Evolutionary conservation across 2,113 vertebrate species (phyloP).

Genomic region (Penelope pileata): DNA sequence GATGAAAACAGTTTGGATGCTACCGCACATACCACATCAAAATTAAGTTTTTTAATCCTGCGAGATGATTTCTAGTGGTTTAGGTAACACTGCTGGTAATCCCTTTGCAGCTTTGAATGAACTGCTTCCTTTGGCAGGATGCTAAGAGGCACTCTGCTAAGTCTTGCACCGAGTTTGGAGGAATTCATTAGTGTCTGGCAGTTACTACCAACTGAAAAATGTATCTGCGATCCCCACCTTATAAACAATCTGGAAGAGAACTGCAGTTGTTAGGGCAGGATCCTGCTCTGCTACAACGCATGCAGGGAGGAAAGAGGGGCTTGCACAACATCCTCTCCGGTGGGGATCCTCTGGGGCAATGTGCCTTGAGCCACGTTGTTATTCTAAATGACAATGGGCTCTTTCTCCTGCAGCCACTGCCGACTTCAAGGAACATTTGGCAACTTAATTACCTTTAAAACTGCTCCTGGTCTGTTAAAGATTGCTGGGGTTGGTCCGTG

Average conservation of each 20-base stretch:
- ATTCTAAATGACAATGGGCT: slow-evolving; percentile 15
- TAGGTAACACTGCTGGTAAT: not conserved
- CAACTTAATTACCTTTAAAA: slow-evolving; percentile 12
- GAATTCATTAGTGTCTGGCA: not conserved
- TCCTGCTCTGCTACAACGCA: not conserved
- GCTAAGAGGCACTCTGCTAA: not conserved
- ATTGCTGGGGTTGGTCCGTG: not conserved
- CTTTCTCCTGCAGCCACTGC: slow-evolving; percentile 5
- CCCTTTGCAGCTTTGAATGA: not conserved
- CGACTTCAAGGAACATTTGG: not conserved
- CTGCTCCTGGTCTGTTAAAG: not conserved
- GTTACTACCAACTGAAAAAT: not conserved
- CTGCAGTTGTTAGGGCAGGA: not conserved
- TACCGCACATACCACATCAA: not conserved
- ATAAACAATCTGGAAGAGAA: not conserved
- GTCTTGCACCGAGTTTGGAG: not conserved
- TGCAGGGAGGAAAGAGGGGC: not conserved
- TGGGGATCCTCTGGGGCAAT: slow-evolving; percentile 4
- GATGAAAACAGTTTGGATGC: not conserved
- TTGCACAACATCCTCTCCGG: not conserved
- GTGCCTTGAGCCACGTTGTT: not conserved
- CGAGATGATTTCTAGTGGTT: not conserved
- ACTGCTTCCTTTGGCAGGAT: not conserved
- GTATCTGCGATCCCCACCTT: not conserved
- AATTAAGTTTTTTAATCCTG: not conserved